A percentile compares a stretch with the other conserved stretches of the same genome.
Conservation (phyloP, 2,888 invertebrate genomes). For the Plebejus anna region DNA sequence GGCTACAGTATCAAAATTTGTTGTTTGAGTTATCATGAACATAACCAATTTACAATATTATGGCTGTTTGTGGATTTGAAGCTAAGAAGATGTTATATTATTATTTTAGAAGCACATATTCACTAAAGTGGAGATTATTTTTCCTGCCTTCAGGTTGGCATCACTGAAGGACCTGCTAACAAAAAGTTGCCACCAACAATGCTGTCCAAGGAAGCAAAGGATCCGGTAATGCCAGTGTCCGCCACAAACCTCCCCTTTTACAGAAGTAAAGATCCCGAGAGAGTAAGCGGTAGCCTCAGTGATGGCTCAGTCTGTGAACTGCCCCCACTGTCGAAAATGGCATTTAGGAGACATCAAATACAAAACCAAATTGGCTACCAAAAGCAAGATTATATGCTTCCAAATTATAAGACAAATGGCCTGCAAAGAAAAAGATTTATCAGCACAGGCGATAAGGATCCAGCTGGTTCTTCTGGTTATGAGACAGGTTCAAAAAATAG, state of each 20-base stretch:
- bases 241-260: constrained; percentile 47
- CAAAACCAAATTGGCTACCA: constrained; percentile 47
- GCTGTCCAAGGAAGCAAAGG: constrained; percentile 66
- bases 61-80: constrained; percentile 70
- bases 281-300: constrained; percentile 61
- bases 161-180: constrained; percentile 76
- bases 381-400: constrained; percentile 48
- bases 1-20: neutral
- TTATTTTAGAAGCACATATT: constrained; percentile 71
- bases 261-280: constrained; percentile 49
- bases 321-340: constrained; percentile 51
- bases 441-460: constrained; percentile 61
- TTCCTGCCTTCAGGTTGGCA: constrained; percentile 81
- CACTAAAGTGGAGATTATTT: constrained; percentile 79
- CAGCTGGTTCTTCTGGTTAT: constrained; percentile 60
- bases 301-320: constrained; percentile 66
- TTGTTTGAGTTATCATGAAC: neutral
- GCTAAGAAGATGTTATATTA: constrained; percentile 71
- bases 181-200: constrained; percentile 72
- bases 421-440: constrained; percentile 54
- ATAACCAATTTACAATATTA: constrained; percentile 42
- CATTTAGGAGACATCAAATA: constrained; percentile 53
- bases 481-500: constrained; percentile 59
- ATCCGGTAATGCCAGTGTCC: constrained; percentile 56
- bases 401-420: constrained; percentile 48